phyloP scores from a whole-genome alignment of 2,888 invertebrate species.

The Pristionchus maxplancki region DNA sequence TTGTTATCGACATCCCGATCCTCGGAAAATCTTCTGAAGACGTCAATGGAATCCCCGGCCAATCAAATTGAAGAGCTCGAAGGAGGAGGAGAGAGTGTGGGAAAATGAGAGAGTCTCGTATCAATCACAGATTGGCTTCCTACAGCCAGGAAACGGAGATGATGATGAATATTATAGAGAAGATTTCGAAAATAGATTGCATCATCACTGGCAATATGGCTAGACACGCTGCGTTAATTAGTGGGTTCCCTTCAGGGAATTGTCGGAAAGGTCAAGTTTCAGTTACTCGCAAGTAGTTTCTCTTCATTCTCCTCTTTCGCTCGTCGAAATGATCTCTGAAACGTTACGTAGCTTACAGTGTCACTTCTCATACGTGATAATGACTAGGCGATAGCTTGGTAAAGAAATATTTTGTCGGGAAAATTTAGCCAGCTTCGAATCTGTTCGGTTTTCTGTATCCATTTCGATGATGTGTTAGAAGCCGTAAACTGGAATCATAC shows the following conservation, averaged over 20 bases:
- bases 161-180: background rate
- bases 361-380: background rate
- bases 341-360: background rate
- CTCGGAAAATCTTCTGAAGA: background rate
- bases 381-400: no score
- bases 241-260: background rate
- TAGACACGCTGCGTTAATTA: background rate
- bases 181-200: background rate
- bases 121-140: slow-evolving; percentile 4
- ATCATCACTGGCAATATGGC: background rate
- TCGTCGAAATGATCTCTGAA: background rate
- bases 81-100: background rate
- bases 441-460: no score
- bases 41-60: background rate
- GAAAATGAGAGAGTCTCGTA: slow-evolving; percentile 21
- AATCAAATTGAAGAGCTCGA: background rate
- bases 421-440: background rate
- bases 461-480: no score
- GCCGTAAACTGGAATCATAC: no score
- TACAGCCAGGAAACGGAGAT: background rate
- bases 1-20: background rate
- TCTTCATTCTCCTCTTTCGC: background rate
- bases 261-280: background rate
- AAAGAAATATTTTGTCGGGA: background rate
- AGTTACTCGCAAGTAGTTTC: background rate